Evolutionary conservation across 1,140 invertebrate genomes (phyloP), one percentile per base, ranked within the genome.

Genomic region (Calosoma granatense): DNA sequence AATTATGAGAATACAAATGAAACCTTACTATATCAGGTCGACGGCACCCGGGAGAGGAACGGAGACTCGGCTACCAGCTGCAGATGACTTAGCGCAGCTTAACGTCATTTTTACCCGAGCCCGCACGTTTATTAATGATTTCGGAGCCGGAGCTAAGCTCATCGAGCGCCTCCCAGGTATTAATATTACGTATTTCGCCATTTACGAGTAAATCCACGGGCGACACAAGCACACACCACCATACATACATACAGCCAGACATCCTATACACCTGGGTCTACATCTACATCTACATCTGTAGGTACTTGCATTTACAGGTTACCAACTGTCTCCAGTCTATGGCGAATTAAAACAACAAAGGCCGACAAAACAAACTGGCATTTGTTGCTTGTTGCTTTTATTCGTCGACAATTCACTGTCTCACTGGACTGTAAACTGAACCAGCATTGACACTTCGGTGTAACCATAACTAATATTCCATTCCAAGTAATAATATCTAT

Each of bases 1-100:
- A 47, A 47, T 47, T 47, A 47, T 47, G 41, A 47, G 41, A 47
- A 47, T 47, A 47, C 41, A 47, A 47, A 47, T 47, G 41, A 47
- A 47, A 47, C 9, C 41, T 47, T 47, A 47, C 41, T 9, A 47
- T 47, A 47, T 47, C 41, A 17, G 41, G 6, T 11, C 17, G 41
- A 47, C 41, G 41, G 41, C 41, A 6, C 41, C 41, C 41, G 41
- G 9, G 41, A 47, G 41, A 47, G 41, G 26, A 36, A 36, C 41
- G 41, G 41, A 11, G 41, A 47, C 6, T 17, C 3, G 41, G 41
- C 41, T 47, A 9, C 9, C 41, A 47, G 41, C 41, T 47, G 41
- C 41, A 47, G 41, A 17, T 47, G 41, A 47, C 41, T 47, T 47
- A 47, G 41, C 6, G 17, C 26, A 47, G 41, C 41, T 47, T 47